These are phyloP conservation scores for Python bivittatus DNA, from an alignment of 2,113 vertebrate species.

Conservation along the genomic window DNA sequence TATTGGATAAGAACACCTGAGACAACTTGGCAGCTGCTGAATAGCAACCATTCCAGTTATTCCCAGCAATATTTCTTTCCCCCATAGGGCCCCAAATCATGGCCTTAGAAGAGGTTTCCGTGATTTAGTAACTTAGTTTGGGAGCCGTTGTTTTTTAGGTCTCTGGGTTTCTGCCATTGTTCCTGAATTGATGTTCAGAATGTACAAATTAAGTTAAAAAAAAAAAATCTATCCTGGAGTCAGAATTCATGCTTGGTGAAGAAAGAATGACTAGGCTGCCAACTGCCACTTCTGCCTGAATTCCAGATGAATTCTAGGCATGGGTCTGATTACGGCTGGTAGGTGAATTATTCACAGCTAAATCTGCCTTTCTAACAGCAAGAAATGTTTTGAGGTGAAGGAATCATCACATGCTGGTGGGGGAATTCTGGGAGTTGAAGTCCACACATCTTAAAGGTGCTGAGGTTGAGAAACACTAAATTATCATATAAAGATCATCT, in stretches of 20 bases:
- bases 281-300: background rate
- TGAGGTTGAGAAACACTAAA: too few species aligned
- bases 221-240: background rate
- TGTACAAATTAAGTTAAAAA: background rate
- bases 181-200: background rate
- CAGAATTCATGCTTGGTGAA: too few species aligned
- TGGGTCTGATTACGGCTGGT: background rate
- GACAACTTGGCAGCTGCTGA: constrained; percentile 55
- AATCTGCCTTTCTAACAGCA: constrained; percentile 6
- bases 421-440: too few species aligned
- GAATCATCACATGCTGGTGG: too few species aligned
- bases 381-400: background rate
- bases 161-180: too few species aligned
- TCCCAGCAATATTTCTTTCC: background rate
- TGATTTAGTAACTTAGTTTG: background rate
- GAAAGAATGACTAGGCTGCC: background rate
- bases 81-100: too few species aligned
- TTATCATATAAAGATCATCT: background rate
- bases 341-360: constrained; percentile 55
- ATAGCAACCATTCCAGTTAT: background rate
- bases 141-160: background rate
- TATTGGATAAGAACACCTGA: constrained; percentile 84
- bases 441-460: too few species aligned
- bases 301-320: background rate
- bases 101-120: background rate